Conservation (phyloP, 2,113 vertebrate species). For the Ailurus styani region DNA sequence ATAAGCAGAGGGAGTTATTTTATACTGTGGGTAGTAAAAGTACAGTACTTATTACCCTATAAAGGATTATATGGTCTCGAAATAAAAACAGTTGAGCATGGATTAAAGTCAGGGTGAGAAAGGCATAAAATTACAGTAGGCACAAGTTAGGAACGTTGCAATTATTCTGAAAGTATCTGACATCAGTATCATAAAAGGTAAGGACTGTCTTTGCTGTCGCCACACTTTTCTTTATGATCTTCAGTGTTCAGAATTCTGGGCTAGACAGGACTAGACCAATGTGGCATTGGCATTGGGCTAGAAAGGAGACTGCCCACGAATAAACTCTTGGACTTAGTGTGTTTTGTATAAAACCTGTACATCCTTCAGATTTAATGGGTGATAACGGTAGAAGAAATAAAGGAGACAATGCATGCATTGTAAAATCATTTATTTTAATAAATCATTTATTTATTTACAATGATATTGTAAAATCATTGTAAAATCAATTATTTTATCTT, state of each 20-base stretch:
- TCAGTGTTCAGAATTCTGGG: not conserved
- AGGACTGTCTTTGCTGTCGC: not conserved
- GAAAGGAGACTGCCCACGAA: not conserved
- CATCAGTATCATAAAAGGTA: not conserved
- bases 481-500: too few relatives aligned
- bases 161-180: constrained; percentile 27
- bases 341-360: not conserved
- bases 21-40: constrained; percentile 51
- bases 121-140: constrained; percentile 52
- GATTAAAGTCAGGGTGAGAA: constrained; percentile 68
- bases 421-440: not conserved
- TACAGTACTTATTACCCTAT: constrained; percentile 50
- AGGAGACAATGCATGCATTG: not conserved
- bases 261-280: too few relatives aligned
- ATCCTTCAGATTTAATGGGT: not conserved
- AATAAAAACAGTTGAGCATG: constrained; percentile 54
- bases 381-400: not conserved
- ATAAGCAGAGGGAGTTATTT: constrained; percentile 33
- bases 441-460: too few relatives aligned
- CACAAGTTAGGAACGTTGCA: not conserved
- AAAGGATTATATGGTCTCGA: constrained; percentile 57
- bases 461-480: too few relatives aligned
- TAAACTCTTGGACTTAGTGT: not conserved
- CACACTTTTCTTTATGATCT: not conserved
- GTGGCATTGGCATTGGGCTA: not conserved